Conservation (phyloP, 2,797 vertebrate genomes). For the Atherinosoma microstoma region DNA sequence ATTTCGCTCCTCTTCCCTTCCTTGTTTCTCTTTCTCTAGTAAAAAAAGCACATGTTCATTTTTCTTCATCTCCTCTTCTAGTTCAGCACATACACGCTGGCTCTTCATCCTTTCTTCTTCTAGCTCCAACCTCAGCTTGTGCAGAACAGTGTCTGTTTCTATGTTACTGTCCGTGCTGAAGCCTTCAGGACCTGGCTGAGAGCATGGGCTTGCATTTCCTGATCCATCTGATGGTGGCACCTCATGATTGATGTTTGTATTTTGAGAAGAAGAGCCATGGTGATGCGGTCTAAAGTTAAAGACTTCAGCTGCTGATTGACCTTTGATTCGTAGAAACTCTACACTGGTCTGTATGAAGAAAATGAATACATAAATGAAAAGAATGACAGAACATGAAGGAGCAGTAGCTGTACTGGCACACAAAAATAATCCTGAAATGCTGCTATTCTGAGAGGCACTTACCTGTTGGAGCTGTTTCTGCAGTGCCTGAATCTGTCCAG, state of each 20-base stretch:
- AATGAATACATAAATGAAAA: conserved; percentile 13
- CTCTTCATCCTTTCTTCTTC: conserved; percentile 73
- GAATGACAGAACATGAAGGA: not conserved
- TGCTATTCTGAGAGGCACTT: conserved; percentile 17
- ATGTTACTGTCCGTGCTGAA: conserved; percentile 37
- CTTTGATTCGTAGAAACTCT: conserved; percentile 81
- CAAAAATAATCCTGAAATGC: not conserved
- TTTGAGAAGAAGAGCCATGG: conserved; percentile 52
- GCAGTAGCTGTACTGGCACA: not conserved
- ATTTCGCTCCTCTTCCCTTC: conserved; percentile 73
- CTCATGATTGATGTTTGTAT: conserved; percentile 61
- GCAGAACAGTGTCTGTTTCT: conserved; percentile 48
- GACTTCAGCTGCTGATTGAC: conserved; percentile 61
- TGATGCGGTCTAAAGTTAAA: conserved; percentile 54
- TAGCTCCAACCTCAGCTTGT: conserved; percentile 75
- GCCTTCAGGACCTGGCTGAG: conserved; percentile 56
- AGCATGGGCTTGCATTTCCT: conserved; percentile 46
- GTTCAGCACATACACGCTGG: conserved; percentile 53
- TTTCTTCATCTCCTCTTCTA: conserved; percentile 65
- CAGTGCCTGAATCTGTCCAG: conserved; percentile 82
- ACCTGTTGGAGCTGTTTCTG: conserved; percentile 89
- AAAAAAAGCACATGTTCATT: conserved; percentile 68
- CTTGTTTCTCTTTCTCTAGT: conserved; percentile 77
- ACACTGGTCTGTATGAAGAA: conserved; percentile 78
- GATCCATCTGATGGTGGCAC: conserved; percentile 61